These are phyloP conservation scores for Eulemur albifrons DNA, from an alignment of 2,797 vertebrate genomes.

Conservation along the genomic window DNA sequence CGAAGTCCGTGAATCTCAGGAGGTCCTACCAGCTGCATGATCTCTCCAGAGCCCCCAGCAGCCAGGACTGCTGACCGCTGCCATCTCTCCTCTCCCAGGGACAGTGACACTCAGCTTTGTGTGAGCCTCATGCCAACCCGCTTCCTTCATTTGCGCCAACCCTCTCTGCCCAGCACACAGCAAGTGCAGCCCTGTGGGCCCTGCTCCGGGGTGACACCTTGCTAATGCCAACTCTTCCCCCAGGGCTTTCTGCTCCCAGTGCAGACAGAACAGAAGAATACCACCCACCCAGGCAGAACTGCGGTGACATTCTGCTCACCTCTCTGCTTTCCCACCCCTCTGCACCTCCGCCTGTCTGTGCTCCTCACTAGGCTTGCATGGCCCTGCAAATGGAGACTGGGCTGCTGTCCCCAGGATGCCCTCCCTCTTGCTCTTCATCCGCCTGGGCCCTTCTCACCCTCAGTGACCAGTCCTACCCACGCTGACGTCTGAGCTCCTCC, in stretches of 20 bases:
- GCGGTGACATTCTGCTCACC: neutral
- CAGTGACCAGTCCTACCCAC: neutral
- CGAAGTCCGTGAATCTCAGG: neutral
- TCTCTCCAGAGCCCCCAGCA: neutral
- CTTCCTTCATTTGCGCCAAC: neutral
- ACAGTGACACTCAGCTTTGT: neutral
- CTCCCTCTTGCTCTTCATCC: neutral
- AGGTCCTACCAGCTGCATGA: neutral
- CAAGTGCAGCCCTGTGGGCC: neutral
- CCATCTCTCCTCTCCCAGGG: neutral
- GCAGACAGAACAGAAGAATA: neutral
- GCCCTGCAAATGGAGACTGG: accelerated
- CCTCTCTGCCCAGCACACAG: neutral
- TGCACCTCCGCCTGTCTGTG: neutral
- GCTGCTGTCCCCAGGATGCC: accelerated
- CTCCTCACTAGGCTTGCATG: neutral
- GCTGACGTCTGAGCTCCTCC: neutral
- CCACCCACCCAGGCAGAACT: neutral
- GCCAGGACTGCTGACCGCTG: neutral
- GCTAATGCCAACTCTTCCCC: neutral
- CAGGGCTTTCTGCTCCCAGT: neutral
- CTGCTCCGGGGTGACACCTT: neutral
- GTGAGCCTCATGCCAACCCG: neutral
- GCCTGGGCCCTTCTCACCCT: neutral
- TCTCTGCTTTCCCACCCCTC: neutral